Conservation (phyloP, 2,797 vertebrate genomes). For the Bucorvus abyssinicus region DNA sequence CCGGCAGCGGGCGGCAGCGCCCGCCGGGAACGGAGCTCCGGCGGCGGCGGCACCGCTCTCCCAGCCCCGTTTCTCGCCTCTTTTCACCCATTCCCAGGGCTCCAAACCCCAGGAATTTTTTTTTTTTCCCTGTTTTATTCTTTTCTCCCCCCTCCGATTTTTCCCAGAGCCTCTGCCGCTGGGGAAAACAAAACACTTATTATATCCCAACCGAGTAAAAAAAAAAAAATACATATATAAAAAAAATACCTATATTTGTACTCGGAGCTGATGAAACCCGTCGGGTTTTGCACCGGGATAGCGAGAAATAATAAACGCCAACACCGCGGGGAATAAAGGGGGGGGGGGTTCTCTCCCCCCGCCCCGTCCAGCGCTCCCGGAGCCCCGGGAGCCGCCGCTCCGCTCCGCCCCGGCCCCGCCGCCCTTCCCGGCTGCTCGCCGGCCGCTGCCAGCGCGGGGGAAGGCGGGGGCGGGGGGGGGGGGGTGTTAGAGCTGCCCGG, state of each 20-base stretch:
- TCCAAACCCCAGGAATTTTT: background rate
- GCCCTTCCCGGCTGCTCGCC: background rate
- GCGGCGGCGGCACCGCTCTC: background rate
- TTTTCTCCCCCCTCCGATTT: background rate
- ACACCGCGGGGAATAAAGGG: background rate
- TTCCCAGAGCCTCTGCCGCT: background rate
- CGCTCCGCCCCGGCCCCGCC: background rate
- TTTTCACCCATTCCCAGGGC: background rate
- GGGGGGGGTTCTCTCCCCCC: background rate
- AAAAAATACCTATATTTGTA: background rate
- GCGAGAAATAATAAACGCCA: background rate
- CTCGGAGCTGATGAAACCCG: background rate
- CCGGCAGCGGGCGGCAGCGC: background rate
- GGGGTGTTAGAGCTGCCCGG: no score
- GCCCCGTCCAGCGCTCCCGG: background rate
- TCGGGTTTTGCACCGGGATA: background rate
- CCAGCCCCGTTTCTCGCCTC: background rate
- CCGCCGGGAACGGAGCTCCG: background rate
- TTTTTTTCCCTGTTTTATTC: background rate
- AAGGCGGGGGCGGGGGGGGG: background rate
- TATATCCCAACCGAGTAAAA: background rate
- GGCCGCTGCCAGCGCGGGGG: background rate
- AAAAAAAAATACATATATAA: background rate
- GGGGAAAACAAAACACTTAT: background rate
- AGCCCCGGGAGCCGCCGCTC: background rate